Evolutionary conservation across 2,797 vertebrate genomes (phyloP).

Genomic region (Paedocypris micromegethes): DNA sequence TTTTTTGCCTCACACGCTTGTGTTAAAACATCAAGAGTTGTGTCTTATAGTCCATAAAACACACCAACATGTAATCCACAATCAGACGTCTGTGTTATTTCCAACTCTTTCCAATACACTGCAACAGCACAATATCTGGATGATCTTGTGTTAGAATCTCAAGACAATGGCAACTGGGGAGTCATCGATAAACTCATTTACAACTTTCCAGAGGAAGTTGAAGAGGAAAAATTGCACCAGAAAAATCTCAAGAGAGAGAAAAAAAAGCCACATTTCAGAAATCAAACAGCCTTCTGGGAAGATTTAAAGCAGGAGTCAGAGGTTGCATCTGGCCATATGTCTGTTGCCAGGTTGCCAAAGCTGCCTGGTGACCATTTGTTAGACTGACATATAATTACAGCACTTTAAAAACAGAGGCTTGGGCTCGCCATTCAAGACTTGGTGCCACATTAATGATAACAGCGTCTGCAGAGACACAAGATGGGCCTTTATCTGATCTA

Average conservation of each 20-base stretch:
- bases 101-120: too few relatives aligned
- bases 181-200: neutral
- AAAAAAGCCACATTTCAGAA: constrained; percentile 5
- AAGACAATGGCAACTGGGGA: too few relatives aligned
- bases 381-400: constrained; percentile 34
- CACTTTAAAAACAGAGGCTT: constrained; percentile 14
- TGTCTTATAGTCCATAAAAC: too few relatives aligned
- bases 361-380: constrained; percentile 36
- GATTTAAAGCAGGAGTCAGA: constrained; percentile 19
- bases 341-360: constrained; percentile 16
- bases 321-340: constrained; percentile 25
- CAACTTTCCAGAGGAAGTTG: neutral
- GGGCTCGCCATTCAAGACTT: constrained; percentile 8
- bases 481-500: constrained; percentile 47
- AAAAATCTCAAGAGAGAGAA: neutral
- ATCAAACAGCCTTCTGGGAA: neutral
- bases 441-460: constrained; percentile 30
- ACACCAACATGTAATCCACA: too few relatives aligned
- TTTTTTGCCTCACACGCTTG: too few relatives aligned
- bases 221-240: neutral
- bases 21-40: too few relatives aligned
- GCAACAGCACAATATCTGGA: too few relatives aligned
- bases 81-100: too few relatives aligned
- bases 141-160: too few relatives aligned
- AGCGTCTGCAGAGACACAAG: constrained; percentile 40